Percentiles rank a stretch among this genome's conserved stretches.
Conservation (phyloP, 2,797 vertebrate species). For the Chanos chanos region DNA sequence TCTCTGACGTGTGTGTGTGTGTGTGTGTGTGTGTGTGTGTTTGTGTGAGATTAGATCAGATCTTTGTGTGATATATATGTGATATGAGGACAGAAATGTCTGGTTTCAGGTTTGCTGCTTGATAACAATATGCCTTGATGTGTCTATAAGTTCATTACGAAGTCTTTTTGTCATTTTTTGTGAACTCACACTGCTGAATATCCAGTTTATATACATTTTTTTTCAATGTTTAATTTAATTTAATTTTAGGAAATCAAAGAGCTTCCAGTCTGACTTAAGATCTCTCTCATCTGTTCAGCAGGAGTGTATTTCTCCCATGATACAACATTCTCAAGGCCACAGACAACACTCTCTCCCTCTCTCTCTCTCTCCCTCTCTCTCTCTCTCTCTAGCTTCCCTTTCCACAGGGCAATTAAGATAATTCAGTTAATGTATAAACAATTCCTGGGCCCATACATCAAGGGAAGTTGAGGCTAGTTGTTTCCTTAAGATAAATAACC, state of each 20-base stretch:
- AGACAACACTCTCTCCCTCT: slow-evolving; percentile 8
- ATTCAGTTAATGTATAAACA: slow-evolving; percentile 57
- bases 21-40: slow-evolving; percentile 31
- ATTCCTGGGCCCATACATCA: slow-evolving; percentile 54
- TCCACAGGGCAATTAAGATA: slow-evolving; percentile 56
- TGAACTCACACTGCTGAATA: slow-evolving; percentile 20
- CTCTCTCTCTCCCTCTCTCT: too few species aligned
- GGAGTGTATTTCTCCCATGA: slow-evolving; percentile 31
- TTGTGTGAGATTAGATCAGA: slow-evolving; percentile 33
- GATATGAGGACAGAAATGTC: neutral
- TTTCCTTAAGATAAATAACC: slow-evolving; percentile 61
- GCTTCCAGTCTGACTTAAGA: slow-evolving; percentile 38
- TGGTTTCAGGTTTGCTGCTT: slow-evolving; percentile 2
- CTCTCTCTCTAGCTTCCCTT: too few species aligned
- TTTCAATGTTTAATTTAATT: slow-evolving; percentile 41
- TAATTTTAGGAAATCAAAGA: slow-evolving; percentile 45
- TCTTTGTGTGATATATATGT: slow-evolving; percentile 13
- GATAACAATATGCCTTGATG: slow-evolving; percentile 14
- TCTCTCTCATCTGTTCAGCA: slow-evolving; percentile 41
- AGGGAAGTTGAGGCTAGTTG: slow-evolving; percentile 46
- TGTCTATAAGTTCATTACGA: slow-evolving; percentile 21
- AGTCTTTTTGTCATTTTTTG: slow-evolving; percentile 12
- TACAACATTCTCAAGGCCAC: slow-evolving; percentile 23
- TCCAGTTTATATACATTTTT: too few species aligned
- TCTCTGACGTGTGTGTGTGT: slow-evolving; percentile 58